phyloP scores from a whole-genome alignment of 2,888 invertebrate genomes.

The Petrophora chlorosata region DNA sequence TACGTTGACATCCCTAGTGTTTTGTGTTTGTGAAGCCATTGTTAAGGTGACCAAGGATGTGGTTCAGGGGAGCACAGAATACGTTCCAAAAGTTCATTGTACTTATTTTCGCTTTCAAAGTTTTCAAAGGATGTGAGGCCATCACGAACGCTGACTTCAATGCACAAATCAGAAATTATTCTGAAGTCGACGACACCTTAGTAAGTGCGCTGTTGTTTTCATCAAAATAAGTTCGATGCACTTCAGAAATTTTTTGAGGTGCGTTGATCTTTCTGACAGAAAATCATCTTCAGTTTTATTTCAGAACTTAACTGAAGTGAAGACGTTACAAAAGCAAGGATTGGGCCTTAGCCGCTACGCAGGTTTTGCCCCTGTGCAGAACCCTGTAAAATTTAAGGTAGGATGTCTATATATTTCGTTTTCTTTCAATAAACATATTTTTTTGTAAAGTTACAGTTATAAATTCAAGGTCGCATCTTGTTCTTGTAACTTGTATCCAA shows the following conservation, averaged over 20 bases:
- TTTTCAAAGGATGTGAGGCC: constrained; percentile 37
- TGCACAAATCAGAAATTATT: constrained; percentile 62
- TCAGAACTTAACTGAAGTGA: constrained; percentile 63
- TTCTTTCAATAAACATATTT: too few species aligned
- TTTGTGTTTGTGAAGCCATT: constrained; percentile 22
- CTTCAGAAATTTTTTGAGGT: too few species aligned
- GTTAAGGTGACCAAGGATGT: constrained; percentile 35
- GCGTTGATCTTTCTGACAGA: too few species aligned
- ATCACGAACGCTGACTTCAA: constrained; percentile 60
- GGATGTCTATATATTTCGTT: neutral
- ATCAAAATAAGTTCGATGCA: too few species aligned
- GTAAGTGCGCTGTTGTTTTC: constrained; percentile 51
- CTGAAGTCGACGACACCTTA: constrained; percentile 47
- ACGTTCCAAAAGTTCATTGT: constrained; percentile 27
- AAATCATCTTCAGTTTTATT: constrained; percentile 33
- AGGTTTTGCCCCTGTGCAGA: constrained; percentile 51
- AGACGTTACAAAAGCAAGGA: constrained; percentile 66
- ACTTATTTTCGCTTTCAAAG: constrained; percentile 28
- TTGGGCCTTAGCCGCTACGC: constrained; percentile 50
- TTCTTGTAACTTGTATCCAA: too few species aligned
- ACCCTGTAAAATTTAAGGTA: constrained; percentile 63
- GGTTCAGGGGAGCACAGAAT: constrained; percentile 22
- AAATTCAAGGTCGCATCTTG: too few species aligned
- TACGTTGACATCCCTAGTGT: constrained; percentile 11
- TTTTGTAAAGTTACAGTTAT: too few species aligned